Evolutionary conservation across 2,113 vertebrate genomes (phyloP).

Genomic region (Zapornia atra): DNA sequence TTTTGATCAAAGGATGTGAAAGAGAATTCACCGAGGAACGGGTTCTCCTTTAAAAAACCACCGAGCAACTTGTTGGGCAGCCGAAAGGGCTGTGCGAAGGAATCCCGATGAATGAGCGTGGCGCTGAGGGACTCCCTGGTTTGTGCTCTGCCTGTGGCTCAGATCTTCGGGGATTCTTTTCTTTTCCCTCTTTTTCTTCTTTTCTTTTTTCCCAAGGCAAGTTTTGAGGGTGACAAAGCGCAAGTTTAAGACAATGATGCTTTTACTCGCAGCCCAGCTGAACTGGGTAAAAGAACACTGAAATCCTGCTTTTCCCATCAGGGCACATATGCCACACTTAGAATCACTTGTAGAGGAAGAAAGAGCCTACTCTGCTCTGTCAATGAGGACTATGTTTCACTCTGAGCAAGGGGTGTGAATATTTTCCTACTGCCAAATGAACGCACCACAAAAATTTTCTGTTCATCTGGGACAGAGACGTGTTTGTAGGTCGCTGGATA

Average conservation of each 20-base stretch:
- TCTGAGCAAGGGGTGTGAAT: conserved; percentile 36
- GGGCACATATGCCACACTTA: conserved; percentile 1
- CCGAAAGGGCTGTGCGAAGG: neutral
- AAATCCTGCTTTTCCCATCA: conserved; percentile 2
- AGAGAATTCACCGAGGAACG: neutral
- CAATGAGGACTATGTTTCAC: conserved; percentile 54
- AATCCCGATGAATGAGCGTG: neutral
- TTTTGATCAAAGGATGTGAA: neutral
- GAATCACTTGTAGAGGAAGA: conserved; percentile 29
- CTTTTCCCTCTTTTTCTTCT: neutral
- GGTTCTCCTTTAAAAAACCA: neutral
- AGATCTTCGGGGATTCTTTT: neutral
- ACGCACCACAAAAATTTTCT: conserved; percentile 51
- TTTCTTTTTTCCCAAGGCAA: neutral
- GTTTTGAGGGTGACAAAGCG: conserved; percentile 2
- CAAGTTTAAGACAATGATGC: neutral
- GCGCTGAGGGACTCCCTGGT: neutral
- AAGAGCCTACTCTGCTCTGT: conserved; percentile 54
- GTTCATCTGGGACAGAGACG: conserved; percentile 34
- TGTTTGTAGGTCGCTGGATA: conserved; percentile 48
- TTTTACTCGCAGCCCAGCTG: conserved; percentile 7
- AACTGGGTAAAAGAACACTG: neutral
- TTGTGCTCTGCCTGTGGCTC: neutral
- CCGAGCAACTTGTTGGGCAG: neutral
- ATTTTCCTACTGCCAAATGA: conserved; percentile 55